Evolutionary conservation across 2,797 vertebrate species (phyloP), one percentile per base, ranked within the genome.

Genomic region (Periophthalmus magnuspinnatus): DNA sequence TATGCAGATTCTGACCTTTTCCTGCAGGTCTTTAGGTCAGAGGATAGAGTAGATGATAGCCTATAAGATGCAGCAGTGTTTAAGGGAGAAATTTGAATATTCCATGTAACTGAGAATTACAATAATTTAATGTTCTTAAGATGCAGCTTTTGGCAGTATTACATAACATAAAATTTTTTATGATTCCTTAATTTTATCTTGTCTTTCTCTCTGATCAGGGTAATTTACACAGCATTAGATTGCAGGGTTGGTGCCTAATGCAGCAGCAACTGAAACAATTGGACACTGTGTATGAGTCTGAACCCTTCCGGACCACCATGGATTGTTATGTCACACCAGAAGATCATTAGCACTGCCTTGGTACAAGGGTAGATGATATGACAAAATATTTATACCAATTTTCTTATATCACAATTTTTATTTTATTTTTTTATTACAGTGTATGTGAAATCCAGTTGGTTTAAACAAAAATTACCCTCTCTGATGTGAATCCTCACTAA

Each of bases 281-380:
- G 61, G 48, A 76, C 52, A 68, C 52, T 83, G 79, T 79, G 77
- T 81, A 66, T 79, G 10, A 33, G 76, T 80, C 68, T 80, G 13
- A 33, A 34, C 63, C 21, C 66, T 60, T 68, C 76, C 55, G 47
- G 5, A n/a, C 71, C 21, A 77, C 62, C 48, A 74, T 69, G 65
- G 71, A 80, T 76, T 75, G 34, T 67, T 34, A 50, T 41, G 58
- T 75, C 52, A 70, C 62, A 52, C 50, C 14, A 59, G 48, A 34
- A 17, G 32, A 59, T 52, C 50, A 52, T 52, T 50, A n/a, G 6
- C 50, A 3, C 50, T 52, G 17, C 48, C 17, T n/a, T 50, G 41
- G n/a, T 19, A 50, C 7, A n/a, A 19, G 7, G 19, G 48, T 50
- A 19, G 6, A 6, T 8, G 19, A 50, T 50, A n/a, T 50, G 17